phyloP scores from a whole-genome alignment of 1,140 invertebrate species.

The Drosophila pachea region DNA sequence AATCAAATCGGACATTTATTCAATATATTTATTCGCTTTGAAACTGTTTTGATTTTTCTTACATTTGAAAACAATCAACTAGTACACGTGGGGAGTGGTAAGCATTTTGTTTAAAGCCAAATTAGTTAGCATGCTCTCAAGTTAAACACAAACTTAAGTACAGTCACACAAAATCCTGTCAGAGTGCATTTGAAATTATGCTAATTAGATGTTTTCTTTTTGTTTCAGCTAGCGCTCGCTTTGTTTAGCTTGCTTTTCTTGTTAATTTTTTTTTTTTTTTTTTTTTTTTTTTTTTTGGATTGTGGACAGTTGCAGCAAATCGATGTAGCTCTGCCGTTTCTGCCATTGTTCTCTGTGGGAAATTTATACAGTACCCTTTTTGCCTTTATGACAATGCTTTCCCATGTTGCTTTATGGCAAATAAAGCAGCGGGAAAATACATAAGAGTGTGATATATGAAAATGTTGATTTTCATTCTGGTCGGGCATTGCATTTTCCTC shows the following conservation, averaged over 20 bases:
- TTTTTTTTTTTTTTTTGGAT: slow-evolving; percentile 12
- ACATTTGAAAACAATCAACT: slow-evolving; percentile 15
- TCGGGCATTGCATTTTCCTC: too few species aligned
- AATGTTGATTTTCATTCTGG: too few species aligned
- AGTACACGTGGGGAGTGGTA: neutral
- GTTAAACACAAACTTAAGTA: slow-evolving; percentile 38
- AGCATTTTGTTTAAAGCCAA: slow-evolving; percentile 32
- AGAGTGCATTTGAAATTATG: slow-evolving; percentile 63
- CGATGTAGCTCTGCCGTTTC: slow-evolving; percentile 8
- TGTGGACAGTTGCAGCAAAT: slow-evolving; percentile 10
- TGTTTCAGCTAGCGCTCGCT: neutral
- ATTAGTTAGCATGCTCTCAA: slow-evolving; percentile 21
- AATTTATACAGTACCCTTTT: neutral
- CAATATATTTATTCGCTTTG: slow-evolving; percentile 10
- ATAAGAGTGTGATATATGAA: too few species aligned
- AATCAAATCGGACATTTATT: slow-evolving; percentile 48
- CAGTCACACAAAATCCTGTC: slow-evolving; percentile 17
- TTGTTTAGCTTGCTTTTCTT: slow-evolving; percentile 12
- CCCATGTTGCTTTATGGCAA: too few species aligned
- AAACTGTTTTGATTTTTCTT: neutral
- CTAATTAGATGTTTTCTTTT: slow-evolving; percentile 52
- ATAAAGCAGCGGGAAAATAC: too few species aligned
- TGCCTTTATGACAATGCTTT: too few species aligned
- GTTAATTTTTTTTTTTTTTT: slow-evolving; percentile 3
- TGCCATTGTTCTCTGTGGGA: slow-evolving; percentile 9